phyloP scores from a whole-genome alignment of 2,113 vertebrate genomes.

The Maccullochella peelii region DNA sequence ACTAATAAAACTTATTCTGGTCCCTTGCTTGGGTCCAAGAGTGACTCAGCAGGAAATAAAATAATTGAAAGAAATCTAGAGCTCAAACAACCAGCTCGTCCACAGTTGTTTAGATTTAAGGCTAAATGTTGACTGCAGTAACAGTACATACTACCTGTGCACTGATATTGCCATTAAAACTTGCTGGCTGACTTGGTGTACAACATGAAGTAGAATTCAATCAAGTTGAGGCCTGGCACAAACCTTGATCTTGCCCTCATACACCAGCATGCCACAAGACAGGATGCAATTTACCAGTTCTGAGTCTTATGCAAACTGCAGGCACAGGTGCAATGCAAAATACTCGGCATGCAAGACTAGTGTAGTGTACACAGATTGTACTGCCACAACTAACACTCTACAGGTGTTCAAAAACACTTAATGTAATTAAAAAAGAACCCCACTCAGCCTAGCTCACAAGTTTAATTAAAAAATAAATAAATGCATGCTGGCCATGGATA shows the following conservation, averaged over 20 bases:
- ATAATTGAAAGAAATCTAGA: background rate
- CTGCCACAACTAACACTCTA: background rate
- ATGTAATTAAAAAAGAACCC: background rate
- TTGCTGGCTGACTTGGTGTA: background rate
- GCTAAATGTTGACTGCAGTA: background rate
- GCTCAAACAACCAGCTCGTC: background rate
- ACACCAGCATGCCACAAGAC: background rate
- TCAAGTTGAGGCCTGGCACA: background rate
- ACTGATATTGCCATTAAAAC: background rate
- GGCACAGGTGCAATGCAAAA: conserved; percentile 10
- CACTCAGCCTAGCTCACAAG: background rate
- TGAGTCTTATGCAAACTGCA: conserved; percentile 1
- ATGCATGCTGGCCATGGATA: background rate
- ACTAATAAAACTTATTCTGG: background rate
- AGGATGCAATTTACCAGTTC: background rate
- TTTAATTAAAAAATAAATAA: background rate
- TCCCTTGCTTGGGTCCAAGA: background rate
- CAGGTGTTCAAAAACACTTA: background rate
- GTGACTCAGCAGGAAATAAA: background rate
- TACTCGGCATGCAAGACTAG: background rate
- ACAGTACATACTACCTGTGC: background rate
- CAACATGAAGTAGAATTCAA: background rate
- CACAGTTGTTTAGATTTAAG: background rate
- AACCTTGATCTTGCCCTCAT: background rate
- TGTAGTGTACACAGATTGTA: background rate